These are phyloP conservation scores for Myripristis jacobus DNA, from an alignment of 2,797 vertebrate species.

Conservation along the genomic window DNA sequence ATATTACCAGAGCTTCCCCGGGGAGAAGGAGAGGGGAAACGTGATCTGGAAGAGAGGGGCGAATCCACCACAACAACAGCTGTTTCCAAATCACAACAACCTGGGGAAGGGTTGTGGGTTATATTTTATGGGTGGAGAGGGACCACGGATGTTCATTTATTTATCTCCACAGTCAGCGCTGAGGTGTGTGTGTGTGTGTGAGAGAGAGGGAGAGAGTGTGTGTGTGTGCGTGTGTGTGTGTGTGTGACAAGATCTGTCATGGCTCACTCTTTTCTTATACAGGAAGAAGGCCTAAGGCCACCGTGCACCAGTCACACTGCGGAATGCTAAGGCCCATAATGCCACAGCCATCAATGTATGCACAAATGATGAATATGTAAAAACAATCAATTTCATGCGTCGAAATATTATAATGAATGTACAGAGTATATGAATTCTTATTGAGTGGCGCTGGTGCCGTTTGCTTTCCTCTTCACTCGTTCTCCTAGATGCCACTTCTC, in stretches of 20 bases:
- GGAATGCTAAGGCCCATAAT: slow-evolving; percentile 39
- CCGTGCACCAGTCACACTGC: slow-evolving; percentile 17
- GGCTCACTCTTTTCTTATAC: slow-evolving; percentile 57
- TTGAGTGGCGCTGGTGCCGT: slow-evolving; percentile 59
- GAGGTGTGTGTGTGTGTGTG: slow-evolving; percentile 67
- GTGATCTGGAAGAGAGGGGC: slow-evolving; percentile 82
- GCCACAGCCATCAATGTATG: slow-evolving; percentile 30
- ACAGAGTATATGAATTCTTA: slow-evolving; percentile 54
- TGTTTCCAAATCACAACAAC: slow-evolving; percentile 86
- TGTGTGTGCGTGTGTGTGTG: slow-evolving; percentile 15
- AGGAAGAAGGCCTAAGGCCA: slow-evolving; percentile 62
- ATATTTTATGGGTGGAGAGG: slow-evolving; percentile 83
- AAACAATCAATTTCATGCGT: slow-evolving; percentile 64
- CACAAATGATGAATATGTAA: slow-evolving; percentile 64
- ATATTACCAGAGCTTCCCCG: slow-evolving; percentile 79
- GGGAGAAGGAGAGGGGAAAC: slow-evolving; percentile 77
- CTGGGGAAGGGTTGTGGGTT: slow-evolving; percentile 82
- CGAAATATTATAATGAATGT: slow-evolving; percentile 72
- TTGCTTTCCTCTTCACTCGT: slow-evolving; percentile 64
- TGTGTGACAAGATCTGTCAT: slow-evolving; percentile 59
- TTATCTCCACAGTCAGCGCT: slow-evolving; percentile 79
- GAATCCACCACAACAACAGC: slow-evolving; percentile 85
- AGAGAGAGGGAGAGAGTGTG: too few relatives aligned
- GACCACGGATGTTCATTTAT: slow-evolving; percentile 83
- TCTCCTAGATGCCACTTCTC: slow-evolving; percentile 66